These are phyloP conservation scores for Steatocranus sp. DNA, from an alignment of 2,797 vertebrate genomes.

Conservation along the genomic window DNA sequence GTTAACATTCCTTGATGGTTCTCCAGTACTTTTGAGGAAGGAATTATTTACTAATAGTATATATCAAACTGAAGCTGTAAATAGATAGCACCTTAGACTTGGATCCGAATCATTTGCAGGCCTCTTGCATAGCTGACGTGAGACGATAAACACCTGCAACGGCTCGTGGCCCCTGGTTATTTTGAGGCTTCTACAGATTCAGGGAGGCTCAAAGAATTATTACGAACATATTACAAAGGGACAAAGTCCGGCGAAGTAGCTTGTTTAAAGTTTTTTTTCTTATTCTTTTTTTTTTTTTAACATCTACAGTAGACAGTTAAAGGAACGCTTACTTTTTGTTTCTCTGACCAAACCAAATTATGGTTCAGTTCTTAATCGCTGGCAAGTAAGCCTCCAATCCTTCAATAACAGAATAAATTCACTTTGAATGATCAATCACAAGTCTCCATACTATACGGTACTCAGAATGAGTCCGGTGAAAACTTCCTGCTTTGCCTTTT, in stretches of 20 bases:
- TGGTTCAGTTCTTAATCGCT: slow-evolving; percentile 2
- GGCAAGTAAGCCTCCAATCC: background rate
- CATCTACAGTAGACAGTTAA: background rate
- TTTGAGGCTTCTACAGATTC: slow-evolving; percentile 3
- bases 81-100: slow-evolving; percentile 47
- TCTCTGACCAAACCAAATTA: background rate
- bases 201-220: slow-evolving; percentile 17
- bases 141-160: slow-evolving; percentile 33
- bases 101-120: slow-evolving; percentile 33
- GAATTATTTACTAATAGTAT: slow-evolving; percentile 49
- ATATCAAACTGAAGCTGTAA: slow-evolving; percentile 54
- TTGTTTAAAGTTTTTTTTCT: slow-evolving; percentile 4
- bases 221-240: background rate
- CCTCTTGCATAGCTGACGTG: slow-evolving; percentile 12
- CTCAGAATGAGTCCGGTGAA: slow-evolving; percentile 28
- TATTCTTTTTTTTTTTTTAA: background rate
- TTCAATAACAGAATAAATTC: slow-evolving; percentile 8
- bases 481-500: slow-evolving; percentile 35
- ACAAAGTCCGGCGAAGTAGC: slow-evolving; percentile 22
- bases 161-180: background rate
- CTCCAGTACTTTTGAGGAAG: slow-evolving; percentile 45
- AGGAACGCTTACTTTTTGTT: slow-evolving; percentile 23
- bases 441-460: slow-evolving; percentile 11
- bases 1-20: slow-evolving; percentile 66
- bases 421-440: background rate